Percentiles rank a stretch among this genome's conserved stretches.
Conservation (phyloP, 2,888 invertebrate genomes). For the Athalia cordata region DNA sequence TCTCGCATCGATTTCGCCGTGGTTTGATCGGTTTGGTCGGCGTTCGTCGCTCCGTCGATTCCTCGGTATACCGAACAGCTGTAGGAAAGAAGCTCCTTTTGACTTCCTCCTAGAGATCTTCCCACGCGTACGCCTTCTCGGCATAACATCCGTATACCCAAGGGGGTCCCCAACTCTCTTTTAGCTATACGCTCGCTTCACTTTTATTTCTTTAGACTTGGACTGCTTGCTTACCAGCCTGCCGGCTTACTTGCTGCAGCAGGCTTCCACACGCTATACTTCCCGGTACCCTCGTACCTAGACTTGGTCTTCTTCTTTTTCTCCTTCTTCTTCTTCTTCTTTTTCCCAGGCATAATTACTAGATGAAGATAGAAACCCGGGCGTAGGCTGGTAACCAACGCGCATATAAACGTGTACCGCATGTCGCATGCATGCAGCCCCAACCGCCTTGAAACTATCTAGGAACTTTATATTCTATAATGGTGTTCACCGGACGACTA, state of each 20-base stretch:
- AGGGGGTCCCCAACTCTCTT: too few relatives aligned
- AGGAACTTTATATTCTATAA: background rate
- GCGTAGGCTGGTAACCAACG: conserved; percentile 14
- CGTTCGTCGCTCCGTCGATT: background rate
- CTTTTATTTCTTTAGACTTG: too few relatives aligned
- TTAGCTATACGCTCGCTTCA: too few relatives aligned
- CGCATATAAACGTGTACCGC: conserved; percentile 2
- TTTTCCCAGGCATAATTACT: conserved; percentile 63
- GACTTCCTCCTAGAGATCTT: conserved; percentile 59
- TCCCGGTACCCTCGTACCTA: too few relatives aligned
- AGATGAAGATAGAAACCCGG: conserved; percentile 63
- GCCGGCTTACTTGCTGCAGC: too few relatives aligned
- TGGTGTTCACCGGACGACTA: background rate
- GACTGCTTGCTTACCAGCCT: too few relatives aligned
- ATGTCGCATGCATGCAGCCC: background rate
- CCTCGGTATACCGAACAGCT: too few relatives aligned
- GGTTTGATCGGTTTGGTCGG: too few relatives aligned
- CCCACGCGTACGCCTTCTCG: conserved; percentile 64
- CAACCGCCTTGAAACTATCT: background rate
- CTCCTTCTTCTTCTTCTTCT: conserved; percentile 34
- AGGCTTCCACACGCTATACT: too few relatives aligned
- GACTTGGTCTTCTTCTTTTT: too few relatives aligned
- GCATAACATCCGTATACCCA: background rate
- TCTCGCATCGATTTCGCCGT: conserved; percentile 13
- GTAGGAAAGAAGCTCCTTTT: background rate